Percentiles rank a stretch among this genome's conserved stretches.
phyloP scores from a whole-genome alignment of 2,113 vertebrate genomes.

The Melanerpes formicivorus region DNA sequence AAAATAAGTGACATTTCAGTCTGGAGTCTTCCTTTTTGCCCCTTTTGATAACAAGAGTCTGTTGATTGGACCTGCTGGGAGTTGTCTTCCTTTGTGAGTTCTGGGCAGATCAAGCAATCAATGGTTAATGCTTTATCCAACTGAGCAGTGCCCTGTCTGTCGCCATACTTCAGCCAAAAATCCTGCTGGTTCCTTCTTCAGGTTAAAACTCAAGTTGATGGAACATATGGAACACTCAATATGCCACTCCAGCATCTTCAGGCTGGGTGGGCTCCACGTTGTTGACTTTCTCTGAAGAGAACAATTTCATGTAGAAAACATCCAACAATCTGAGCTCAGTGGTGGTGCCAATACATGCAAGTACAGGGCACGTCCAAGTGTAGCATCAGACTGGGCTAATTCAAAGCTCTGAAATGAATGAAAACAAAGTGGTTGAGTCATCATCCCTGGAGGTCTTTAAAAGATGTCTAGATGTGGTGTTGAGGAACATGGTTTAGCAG shows the following conservation, averaged over 20 bases:
- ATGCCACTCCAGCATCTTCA: background rate
- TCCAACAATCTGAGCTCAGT: fast-evolving
- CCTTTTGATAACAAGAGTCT: background rate
- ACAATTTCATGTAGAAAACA: background rate
- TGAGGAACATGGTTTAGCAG: too few relatives aligned
- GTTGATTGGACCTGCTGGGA: background rate
- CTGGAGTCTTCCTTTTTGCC: background rate
- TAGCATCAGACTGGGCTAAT: background rate
- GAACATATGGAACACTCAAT: background rate
- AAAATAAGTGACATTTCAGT: background rate
- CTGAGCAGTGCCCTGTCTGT: background rate
- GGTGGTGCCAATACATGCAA: background rate
- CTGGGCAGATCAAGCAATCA: background rate
- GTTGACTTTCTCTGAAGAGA: background rate
- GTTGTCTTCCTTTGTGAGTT: background rate
- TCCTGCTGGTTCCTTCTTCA: background rate
- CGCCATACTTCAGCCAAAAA: background rate
- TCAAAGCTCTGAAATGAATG: background rate
- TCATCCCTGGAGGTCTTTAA: too few relatives aligned
- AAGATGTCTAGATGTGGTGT: too few relatives aligned
- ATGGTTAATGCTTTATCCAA: background rate
- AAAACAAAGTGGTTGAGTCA: too few relatives aligned
- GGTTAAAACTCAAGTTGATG: background rate
- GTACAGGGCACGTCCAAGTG: fast-evolving
- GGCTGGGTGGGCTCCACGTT: background rate